Percentiles rank a stretch among this genome's conserved stretches.
Conservation (phyloP, 92 coral and sea anemone species). For the Siderastrea radians region DNA sequence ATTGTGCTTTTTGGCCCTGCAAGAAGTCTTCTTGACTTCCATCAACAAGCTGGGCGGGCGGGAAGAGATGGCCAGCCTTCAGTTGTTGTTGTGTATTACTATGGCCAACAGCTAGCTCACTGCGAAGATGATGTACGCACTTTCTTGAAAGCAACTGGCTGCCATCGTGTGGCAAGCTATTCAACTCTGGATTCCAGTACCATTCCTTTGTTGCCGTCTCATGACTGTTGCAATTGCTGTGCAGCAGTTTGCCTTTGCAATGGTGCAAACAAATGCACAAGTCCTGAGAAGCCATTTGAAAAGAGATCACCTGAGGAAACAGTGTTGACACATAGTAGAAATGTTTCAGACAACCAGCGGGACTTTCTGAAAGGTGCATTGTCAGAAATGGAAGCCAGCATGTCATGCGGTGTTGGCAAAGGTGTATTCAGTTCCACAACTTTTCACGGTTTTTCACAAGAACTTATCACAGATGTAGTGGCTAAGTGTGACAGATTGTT, state of each 20-base stretch:
- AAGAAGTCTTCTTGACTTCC: conserved; percentile 51
- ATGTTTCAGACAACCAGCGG: neutral
- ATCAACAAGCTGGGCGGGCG: conserved; percentile 69
- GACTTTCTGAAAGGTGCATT: neutral
- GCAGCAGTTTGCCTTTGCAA: conserved; percentile 21
- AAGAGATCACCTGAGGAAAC: neutral
- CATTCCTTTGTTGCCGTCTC: conserved; percentile 32
- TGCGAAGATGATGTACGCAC: conserved; percentile 66
- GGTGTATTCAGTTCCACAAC: neutral
- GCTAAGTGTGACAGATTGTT: conserved; percentile 12
- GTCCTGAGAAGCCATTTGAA: too few relatives aligned
- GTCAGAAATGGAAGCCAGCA: neutral
- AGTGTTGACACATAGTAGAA: neutral
- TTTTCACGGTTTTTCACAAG: conserved; percentile 10
- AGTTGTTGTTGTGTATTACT: conserved; percentile 50
- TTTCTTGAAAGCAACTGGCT: conserved; percentile 58
- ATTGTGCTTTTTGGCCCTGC: conserved; percentile 67
- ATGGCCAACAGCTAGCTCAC: conserved; percentile 69
- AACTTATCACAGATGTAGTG: neutral
- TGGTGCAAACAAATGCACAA: too few relatives aligned
- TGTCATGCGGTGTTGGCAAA: neutral
- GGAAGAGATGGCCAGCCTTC: conserved; percentile 46
- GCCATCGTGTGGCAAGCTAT: conserved; percentile 69
- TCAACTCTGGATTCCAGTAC: conserved; percentile 46
- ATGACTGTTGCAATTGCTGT: conserved; percentile 43